Conservation (phyloP, 2,888 invertebrate species). For the Melipona bicolor region DNA sequence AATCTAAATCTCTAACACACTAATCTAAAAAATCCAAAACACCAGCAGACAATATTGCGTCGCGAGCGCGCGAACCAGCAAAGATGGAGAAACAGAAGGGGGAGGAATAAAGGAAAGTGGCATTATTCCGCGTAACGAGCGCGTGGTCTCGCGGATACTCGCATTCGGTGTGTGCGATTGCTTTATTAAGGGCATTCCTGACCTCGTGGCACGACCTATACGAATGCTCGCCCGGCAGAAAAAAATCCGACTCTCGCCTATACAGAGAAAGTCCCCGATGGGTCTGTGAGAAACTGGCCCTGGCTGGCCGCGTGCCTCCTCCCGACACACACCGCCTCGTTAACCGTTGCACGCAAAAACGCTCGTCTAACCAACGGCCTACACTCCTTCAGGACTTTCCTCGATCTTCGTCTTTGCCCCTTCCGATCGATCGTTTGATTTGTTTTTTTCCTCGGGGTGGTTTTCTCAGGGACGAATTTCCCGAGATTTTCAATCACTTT, state of each 20-base stretch:
- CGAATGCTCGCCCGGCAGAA: slow-evolving; percentile 64
- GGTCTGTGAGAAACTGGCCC: slow-evolving; percentile 79
- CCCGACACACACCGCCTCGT: slow-evolving; percentile 61
- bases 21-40: too few species aligned
- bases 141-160: slow-evolving; percentile 67
- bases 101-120: slow-evolving; percentile 44
- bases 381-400: slow-evolving; percentile 40
- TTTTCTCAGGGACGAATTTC: background rate
- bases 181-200: slow-evolving; percentile 83
- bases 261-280: slow-evolving; percentile 82
- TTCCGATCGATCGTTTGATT: background rate
- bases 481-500: too few species aligned
- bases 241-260: slow-evolving; percentile 71
- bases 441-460: too few species aligned
- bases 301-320: slow-evolving; percentile 56
- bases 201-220: slow-evolving; percentile 78
- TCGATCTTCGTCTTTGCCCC: slow-evolving; percentile 23
- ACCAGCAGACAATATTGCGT: too few species aligned
- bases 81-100: too few species aligned
- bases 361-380: slow-evolving; percentile 27
- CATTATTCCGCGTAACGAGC: slow-evolving; percentile 74
- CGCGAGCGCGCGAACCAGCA: too few species aligned
- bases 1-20: too few species aligned
- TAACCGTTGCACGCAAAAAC: slow-evolving; percentile 67
- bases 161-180: slow-evolving; percentile 70